Evolutionary conservation across 2,113 vertebrate species (phyloP).

Genomic region (Puntigrus tetrazona): DNA sequence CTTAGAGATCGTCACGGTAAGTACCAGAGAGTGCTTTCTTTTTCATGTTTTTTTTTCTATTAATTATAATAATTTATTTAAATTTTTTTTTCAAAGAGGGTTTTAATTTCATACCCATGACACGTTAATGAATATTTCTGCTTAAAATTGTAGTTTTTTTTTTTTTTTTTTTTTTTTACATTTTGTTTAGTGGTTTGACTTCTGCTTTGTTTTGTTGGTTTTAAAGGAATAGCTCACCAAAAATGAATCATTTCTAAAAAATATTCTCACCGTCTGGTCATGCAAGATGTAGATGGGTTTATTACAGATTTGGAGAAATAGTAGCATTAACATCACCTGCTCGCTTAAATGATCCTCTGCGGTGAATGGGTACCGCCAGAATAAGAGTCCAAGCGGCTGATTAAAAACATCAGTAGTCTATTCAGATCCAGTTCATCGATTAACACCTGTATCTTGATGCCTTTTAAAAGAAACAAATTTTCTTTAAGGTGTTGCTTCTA

Average conservation of each 20-base stretch:
- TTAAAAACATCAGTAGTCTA: background rate
- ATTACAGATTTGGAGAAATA: background rate
- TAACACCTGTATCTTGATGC: too few relatives aligned
- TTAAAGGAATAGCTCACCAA: background rate
- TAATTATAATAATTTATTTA: background rate
- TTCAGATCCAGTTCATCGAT: too few relatives aligned
- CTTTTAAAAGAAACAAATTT: background rate
- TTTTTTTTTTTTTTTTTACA: background rate
- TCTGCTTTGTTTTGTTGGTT: background rate
- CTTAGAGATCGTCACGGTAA: slow-evolving; percentile 96
- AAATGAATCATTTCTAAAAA: background rate
- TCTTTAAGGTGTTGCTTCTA: background rate
- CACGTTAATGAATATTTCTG: background rate
- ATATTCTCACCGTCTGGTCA: background rate
- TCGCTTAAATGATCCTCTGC: background rate
- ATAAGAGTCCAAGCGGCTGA: background rate
- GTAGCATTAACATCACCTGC: too few relatives aligned
- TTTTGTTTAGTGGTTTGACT: background rate
- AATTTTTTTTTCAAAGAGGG: background rate
- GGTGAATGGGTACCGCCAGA: background rate
- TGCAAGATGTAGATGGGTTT: background rate
- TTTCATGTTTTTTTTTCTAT: slow-evolving; percentile 38
- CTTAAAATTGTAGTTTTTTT: background rate
- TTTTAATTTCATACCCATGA: background rate
- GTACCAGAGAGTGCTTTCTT: slow-evolving; percentile 80